Conservation (phyloP, 2,113 vertebrate genomes). For the Ophthalmotilapia sp. region DNA sequence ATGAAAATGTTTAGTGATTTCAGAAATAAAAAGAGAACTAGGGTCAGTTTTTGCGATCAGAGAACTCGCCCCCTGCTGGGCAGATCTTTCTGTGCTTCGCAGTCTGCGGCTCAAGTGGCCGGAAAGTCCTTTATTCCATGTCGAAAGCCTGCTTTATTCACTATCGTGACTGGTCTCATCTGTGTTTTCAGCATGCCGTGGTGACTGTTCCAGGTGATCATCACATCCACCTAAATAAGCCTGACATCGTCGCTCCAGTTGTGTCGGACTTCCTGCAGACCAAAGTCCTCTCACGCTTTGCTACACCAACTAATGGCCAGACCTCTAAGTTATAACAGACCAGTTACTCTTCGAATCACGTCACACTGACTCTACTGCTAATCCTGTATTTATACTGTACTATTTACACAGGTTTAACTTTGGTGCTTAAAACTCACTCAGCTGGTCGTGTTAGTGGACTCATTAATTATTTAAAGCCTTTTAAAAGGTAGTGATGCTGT, state of each 20-base stretch:
- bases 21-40: background rate
- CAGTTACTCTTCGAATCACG: background rate
- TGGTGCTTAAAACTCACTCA: background rate
- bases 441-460: background rate
- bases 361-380: background rate
- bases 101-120: background rate
- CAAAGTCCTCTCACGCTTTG: background rate
- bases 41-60: background rate
- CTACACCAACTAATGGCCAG: background rate
- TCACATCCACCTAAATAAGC: constrained; percentile 59
- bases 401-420: background rate
- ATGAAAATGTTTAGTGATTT: background rate
- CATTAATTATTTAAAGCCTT: background rate
- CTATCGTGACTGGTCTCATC: background rate
- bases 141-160: background rate
- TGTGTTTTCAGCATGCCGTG: constrained; percentile 31
- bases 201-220: constrained; percentile 49
- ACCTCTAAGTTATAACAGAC: constrained; percentile 31
- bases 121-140: background rate
- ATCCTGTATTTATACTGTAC: background rate
- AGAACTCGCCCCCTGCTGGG: background rate
- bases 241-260: constrained; percentile 28
- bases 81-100: background rate
- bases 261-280: constrained; percentile 52
- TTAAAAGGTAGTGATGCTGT: background rate